Percentiles rank a stretch among this genome's conserved stretches.
Conservation (phyloP, 2,113 vertebrate species). For the Astur gentilis region DNA sequence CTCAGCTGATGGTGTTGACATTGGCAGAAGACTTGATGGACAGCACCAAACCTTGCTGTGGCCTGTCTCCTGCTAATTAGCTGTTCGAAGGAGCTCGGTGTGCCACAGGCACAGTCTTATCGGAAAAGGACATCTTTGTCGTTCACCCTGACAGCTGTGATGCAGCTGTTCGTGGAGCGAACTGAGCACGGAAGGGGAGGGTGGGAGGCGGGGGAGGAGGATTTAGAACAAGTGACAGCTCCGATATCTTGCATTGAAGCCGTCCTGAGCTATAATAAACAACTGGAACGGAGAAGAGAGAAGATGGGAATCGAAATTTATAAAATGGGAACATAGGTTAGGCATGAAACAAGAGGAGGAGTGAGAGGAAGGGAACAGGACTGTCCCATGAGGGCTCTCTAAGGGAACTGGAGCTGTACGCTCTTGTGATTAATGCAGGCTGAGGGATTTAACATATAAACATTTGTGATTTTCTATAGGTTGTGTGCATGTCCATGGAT, state of each 20-base stretch:
- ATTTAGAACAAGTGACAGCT: conserved; percentile 64
- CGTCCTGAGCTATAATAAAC: conserved; percentile 49
- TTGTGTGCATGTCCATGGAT: neutral
- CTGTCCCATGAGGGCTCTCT: neutral
- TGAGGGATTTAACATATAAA: neutral
- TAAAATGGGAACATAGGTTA: neutral
- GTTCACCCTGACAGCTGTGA: conserved; percentile 69
- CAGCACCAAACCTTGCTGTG: conserved; percentile 76
- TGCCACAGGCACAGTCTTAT: conserved; percentile 78
- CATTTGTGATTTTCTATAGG: neutral
- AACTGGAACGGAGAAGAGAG: conserved; percentile 10
- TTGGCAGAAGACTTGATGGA: conserved; percentile 83
- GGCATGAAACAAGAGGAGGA: conserved; percentile 4
- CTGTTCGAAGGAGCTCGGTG: conserved; percentile 78
- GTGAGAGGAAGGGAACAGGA: conserved; percentile 11
- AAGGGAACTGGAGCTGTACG: neutral
- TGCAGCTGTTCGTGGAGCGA: conserved; percentile 45
- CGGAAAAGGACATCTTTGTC: conserved; percentile 75
- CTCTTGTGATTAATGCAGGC: neutral
- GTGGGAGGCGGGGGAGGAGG: neutral
- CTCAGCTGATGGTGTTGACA: conserved; percentile 81
- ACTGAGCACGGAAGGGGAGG: neutral
- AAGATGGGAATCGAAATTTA: conserved; percentile 25
- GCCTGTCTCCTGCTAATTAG: conserved; percentile 85
- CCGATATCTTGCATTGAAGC: conserved; percentile 44